Evolutionary conservation across 2,797 vertebrate species (phyloP).

Genomic region (Psittacula echo): DNA sequence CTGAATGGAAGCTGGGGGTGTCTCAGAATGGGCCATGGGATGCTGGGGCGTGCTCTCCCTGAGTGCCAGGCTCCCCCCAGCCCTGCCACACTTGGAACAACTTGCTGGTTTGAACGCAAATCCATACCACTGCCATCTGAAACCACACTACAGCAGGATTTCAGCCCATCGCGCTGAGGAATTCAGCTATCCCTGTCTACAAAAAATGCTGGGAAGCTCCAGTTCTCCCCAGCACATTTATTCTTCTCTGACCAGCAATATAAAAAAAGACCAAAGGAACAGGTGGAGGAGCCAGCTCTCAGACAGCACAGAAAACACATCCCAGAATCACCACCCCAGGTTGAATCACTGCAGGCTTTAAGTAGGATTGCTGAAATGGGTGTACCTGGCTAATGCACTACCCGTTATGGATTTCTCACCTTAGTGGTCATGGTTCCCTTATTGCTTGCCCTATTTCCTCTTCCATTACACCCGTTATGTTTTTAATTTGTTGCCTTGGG

Average conservation of each 20-base stretch:
- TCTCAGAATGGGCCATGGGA: neutral
- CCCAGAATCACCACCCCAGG: neutral
- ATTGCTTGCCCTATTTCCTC: neutral
- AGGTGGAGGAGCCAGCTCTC: neutral
- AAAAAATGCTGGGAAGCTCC: neutral
- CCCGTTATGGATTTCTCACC: neutral
- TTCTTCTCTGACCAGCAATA: neutral
- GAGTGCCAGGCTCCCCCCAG: neutral
- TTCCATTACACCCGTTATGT: neutral
- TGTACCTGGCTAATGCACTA: neutral
- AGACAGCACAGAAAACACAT: neutral
- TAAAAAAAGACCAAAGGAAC: neutral
- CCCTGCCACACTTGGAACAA: neutral
- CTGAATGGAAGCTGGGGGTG: neutral
- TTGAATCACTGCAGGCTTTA: neutral
- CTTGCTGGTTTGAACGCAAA: neutral
- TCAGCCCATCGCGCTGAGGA: fast-evolving
- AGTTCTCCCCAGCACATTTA: neutral
- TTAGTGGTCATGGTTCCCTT: neutral
- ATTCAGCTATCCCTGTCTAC: neutral
- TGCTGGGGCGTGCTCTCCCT: fast-evolving
- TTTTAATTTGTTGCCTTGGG: neutral
- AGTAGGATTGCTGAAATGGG: neutral
- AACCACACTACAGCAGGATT: neutral
- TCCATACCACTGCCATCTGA: neutral